These are phyloP conservation scores for Trissolcus brochymenae DNA, from an alignment of 2,888 invertebrate species.

Conservation along the genomic window DNA sequence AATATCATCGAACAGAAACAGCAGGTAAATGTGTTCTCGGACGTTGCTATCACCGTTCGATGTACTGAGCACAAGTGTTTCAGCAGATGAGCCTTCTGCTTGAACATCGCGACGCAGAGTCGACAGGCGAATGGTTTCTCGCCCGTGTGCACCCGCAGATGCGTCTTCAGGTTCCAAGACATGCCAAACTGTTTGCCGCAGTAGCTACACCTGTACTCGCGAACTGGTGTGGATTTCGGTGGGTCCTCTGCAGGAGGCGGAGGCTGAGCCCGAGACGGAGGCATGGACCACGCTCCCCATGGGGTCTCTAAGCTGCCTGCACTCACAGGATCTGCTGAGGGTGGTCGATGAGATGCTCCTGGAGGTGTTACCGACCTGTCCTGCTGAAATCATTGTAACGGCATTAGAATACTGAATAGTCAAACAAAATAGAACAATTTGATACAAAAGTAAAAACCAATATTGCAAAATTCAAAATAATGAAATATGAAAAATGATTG, in stretches of 20 bases:
- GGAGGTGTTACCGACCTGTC: slow-evolving; percentile 74
- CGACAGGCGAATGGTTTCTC: slow-evolving; percentile 94
- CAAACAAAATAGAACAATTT: too few species aligned
- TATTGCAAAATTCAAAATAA: neutral
- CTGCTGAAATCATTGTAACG: slow-evolving; percentile 61
- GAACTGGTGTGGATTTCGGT: slow-evolving; percentile 80
- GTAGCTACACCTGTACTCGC: slow-evolving; percentile 92
- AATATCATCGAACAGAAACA: slow-evolving; percentile 92
- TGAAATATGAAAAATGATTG: too few species aligned
- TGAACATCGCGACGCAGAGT: slow-evolving; percentile 93
- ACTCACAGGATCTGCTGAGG: slow-evolving; percentile 72
- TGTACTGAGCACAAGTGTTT: slow-evolving; percentile 94
- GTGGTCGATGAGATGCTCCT: slow-evolving; percentile 72
- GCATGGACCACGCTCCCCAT: slow-evolving; percentile 73
- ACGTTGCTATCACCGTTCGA: slow-evolving; percentile 90
- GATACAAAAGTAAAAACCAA: neutral
- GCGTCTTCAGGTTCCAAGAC: slow-evolving; percentile 95
- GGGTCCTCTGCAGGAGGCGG: slow-evolving; percentile 79
- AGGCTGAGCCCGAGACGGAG: slow-evolving; percentile 80
- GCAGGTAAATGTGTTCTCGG: slow-evolving; percentile 88
- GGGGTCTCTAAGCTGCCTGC: slow-evolving; percentile 70
- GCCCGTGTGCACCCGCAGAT: slow-evolving; percentile 90
- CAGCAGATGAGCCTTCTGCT: slow-evolving; percentile 91
- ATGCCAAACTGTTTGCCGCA: slow-evolving; percentile 94
- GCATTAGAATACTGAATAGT: too few species aligned